Conservation (phyloP, 2,113 vertebrate species). For the Athene cunicularia region DNA sequence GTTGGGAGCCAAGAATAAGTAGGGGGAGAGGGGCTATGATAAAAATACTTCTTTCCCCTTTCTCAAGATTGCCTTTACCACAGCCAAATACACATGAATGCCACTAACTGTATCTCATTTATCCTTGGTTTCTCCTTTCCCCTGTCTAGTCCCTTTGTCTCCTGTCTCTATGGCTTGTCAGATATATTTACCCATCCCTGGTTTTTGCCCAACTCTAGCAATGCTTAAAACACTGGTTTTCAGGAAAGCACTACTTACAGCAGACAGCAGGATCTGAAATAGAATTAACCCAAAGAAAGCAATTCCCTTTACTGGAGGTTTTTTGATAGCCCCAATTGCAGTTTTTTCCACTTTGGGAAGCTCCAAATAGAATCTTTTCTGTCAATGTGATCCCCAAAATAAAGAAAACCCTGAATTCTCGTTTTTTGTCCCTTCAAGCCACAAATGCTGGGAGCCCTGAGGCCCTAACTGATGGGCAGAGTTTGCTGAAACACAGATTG, state of each 20-base stretch:
- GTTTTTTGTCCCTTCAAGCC: background rate
- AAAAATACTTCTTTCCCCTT: conserved; percentile 7
- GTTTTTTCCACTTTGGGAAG: background rate
- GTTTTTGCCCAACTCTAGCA: conserved; percentile 33
- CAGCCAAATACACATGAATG: background rate
- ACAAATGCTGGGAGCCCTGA: background rate
- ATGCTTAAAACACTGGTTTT: conserved; percentile 18
- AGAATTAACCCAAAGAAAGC: background rate
- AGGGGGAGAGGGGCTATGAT: background rate
- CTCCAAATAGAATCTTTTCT: background rate
- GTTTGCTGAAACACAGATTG: background rate
- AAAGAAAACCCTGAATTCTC: background rate
- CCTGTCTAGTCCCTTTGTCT: conserved; percentile 53
- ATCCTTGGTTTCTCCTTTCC: conserved; percentile 56
- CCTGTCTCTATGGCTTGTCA: conserved; percentile 42
- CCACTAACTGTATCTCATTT: conserved; percentile 46
- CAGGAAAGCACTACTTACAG: background rate
- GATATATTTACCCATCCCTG: conserved; percentile 50
- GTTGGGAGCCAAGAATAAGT: background rate
- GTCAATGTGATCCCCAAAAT: background rate
- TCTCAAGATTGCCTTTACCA: conserved; percentile 25
- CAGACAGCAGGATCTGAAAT: background rate
- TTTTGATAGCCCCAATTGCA: background rate
- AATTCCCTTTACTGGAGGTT: background rate
- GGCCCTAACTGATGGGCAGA: background rate